Conservation (phyloP, 2,113 vertebrate genomes). For the Brienomyrus brachyistius region DNA sequence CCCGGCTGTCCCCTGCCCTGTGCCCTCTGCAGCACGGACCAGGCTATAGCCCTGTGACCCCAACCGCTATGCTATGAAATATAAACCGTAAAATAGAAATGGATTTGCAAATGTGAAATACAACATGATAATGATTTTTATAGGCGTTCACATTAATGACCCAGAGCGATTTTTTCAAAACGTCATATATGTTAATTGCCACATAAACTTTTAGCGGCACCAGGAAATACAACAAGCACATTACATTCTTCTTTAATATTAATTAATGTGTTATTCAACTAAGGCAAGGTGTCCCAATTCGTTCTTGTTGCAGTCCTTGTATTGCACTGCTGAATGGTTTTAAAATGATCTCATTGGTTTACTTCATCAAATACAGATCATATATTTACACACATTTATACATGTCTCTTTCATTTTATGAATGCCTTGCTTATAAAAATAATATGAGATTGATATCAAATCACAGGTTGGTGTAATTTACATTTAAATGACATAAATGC, state of each 20-base stretch:
- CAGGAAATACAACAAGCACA: background rate
- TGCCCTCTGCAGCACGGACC: background rate
- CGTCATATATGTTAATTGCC: background rate
- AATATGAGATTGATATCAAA: constrained; percentile 12
- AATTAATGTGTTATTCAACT: background rate
- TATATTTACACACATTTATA: background rate
- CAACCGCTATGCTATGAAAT: background rate
- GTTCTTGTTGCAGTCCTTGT: background rate
- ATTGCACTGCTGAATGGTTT: background rate
- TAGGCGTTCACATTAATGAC: background rate
- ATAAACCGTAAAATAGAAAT: background rate
- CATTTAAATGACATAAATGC: background rate
- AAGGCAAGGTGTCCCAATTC: background rate
- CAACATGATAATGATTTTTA: background rate
- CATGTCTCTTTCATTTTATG: background rate
- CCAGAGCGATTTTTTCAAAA: background rate
- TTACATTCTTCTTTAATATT: background rate
- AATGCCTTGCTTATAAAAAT: background rate
- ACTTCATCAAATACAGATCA: background rate
- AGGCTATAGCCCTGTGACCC: background rate
- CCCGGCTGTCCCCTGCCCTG: background rate
- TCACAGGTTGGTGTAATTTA: constrained; percentile 1
- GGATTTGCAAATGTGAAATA: background rate
- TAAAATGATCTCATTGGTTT: background rate
- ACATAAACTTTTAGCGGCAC: background rate